These are phyloP conservation scores for Nineta flava DNA, from an alignment of 2,888 invertebrate species.

Conservation along the genomic window DNA sequence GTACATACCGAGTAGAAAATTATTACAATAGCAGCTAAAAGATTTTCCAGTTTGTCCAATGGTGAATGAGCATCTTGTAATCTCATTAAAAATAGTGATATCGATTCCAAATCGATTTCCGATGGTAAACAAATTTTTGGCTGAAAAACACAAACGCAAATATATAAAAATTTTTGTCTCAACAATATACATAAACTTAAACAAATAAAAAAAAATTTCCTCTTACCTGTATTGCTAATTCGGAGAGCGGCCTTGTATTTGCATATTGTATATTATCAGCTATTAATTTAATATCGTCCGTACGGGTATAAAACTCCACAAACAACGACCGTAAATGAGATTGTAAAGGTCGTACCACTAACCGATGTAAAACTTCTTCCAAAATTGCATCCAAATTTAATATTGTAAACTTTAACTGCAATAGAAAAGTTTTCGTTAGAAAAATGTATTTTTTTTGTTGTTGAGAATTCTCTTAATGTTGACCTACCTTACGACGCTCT, in stretches of 20 bases:
- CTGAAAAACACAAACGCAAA: slow-evolving; percentile 22
- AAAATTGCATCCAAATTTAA: slow-evolving; percentile 89
- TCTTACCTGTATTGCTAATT: slow-evolving; percentile 50
- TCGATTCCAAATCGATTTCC: slow-evolving; percentile 54
- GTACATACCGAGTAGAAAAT: slow-evolving; percentile 64
- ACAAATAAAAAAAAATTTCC: neutral
- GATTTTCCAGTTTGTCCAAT: slow-evolving; percentile 79
- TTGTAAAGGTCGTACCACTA: slow-evolving; percentile 75
- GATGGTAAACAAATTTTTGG: slow-evolving; percentile 63
- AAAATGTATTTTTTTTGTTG: neutral
- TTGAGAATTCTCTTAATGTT: neutral
- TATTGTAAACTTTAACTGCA: slow-evolving; percentile 68
- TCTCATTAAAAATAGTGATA: slow-evolving; percentile 60
- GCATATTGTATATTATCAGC: slow-evolving; percentile 56
- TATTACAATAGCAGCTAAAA: slow-evolving; percentile 74
- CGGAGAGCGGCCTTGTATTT: slow-evolving; percentile 47
- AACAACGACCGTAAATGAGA: slow-evolving; percentile 70
- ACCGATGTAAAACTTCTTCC: slow-evolving; percentile 84
- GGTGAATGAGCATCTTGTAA: slow-evolving; percentile 88
- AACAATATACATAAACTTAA: neutral
- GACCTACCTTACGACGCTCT: slow-evolving; percentile 55
- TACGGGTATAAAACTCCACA: slow-evolving; percentile 71
- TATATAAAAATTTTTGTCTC: neutral
- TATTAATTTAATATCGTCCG: slow-evolving; percentile 54
- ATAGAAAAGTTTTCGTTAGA: neutral